Percentiles rank a stretch among this genome's conserved stretches.
Evolutionary conservation across 1,140 invertebrate species (phyloP).

Genomic region (Rhagoletis pomonella): DNA sequence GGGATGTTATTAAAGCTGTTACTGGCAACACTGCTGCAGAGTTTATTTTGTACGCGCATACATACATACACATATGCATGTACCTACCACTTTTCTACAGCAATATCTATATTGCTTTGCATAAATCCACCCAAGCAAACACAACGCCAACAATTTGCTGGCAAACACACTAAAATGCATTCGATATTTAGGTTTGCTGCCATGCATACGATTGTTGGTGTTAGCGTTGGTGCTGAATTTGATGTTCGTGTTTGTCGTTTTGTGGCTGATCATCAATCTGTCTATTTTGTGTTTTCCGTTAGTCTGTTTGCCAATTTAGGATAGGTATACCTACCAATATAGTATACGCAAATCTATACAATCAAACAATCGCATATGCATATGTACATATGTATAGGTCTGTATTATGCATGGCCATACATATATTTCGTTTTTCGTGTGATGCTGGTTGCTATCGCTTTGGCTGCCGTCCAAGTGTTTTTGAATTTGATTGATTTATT

Average conservation of each 20-base stretch:
- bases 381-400: not conserved
- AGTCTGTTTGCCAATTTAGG: constrained; percentile 5
- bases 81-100: too few species aligned
- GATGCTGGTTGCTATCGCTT: constrained; percentile 11
- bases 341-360: not conserved
- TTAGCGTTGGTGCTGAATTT: too few species aligned
- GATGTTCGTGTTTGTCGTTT: not conserved
- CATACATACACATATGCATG: too few species aligned
- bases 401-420: not conserved
- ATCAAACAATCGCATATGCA: not conserved
- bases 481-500: constrained; percentile 50
- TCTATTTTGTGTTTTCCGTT: not conserved
- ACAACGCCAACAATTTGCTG: too few species aligned
- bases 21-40: too few species aligned
- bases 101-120: too few species aligned
- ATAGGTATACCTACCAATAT: not conserved
- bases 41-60: too few species aligned
- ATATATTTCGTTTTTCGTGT: not conserved
- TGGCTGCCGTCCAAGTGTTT: constrained; percentile 43
- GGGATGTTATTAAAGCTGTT: too few species aligned
- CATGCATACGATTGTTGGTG: too few species aligned
- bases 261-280: constrained; percentile 48
- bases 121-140: too few species aligned
- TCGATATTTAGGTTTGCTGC: too few species aligned
- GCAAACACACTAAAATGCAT: too few species aligned